Conservation (phyloP, 92 coral and sea anemone genomes). For the Diadumene lineata region DNA sequence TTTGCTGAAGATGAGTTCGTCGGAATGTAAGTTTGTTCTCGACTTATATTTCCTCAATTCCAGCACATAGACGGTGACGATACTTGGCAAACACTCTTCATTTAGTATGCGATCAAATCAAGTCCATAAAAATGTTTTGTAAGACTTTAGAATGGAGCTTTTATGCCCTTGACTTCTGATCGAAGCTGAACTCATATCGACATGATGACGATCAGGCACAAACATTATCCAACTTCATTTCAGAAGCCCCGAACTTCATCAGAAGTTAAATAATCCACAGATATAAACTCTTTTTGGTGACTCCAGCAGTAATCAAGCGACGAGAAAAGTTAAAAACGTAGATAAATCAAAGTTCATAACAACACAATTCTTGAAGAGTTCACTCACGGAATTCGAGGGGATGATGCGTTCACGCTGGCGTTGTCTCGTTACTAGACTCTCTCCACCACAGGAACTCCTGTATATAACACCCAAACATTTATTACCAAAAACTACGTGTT, state of each 20-base stretch:
- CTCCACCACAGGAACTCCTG: constrained; percentile 4
- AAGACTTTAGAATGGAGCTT: not conserved
- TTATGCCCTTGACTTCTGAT: not conserved
- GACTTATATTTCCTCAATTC: not conserved
- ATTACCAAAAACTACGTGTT: not conserved
- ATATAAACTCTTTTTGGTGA: not conserved
- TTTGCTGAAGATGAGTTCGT: not conserved
- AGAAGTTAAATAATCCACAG: not conserved
- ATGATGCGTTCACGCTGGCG: constrained; percentile 14
- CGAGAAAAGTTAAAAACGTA: not conserved
- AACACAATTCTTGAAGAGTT: not conserved
- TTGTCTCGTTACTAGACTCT: constrained; percentile 9
- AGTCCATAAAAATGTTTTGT: not conserved
- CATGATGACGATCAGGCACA: not conserved
- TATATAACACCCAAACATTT: not conserved
- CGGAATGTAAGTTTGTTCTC: not conserved
- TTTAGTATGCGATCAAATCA: not conserved
- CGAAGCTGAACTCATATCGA: not conserved
- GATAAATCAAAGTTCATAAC: not conserved
- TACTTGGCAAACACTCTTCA: not conserved
- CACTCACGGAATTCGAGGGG: constrained; percentile 11
- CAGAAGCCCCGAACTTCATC: not conserved
- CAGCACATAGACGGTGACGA: not conserved
- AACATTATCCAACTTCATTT: not conserved
- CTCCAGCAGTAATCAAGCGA: not conserved